Evolutionary conservation across 2,113 vertebrate genomes (phyloP).

Genomic region (Narcine bancroftii): DNA sequence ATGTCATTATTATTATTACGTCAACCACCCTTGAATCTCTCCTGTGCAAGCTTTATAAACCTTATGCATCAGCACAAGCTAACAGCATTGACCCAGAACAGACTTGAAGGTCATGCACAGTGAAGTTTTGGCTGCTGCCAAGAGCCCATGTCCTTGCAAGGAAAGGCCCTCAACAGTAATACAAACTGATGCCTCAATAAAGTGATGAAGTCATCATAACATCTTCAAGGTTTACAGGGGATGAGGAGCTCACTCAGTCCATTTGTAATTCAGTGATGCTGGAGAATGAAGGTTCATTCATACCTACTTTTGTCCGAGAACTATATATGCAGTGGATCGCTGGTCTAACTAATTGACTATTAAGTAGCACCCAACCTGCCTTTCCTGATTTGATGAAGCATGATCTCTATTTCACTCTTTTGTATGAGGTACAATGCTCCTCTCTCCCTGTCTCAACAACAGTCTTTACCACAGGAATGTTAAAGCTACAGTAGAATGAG

Average conservation of each 20-base stretch:
- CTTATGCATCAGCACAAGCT: background rate
- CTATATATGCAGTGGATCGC: background rate
- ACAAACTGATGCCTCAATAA: background rate
- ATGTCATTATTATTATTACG: conserved; percentile 36
- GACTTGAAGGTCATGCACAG: background rate
- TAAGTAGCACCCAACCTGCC: too few species aligned
- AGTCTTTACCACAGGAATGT: too few species aligned
- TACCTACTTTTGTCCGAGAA: too few species aligned
- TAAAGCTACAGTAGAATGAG: too few species aligned
- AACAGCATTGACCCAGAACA: background rate
- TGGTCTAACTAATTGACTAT: background rate
- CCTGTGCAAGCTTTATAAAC: background rate
- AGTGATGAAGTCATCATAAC: background rate
- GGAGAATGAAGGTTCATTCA: background rate
- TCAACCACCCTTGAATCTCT: conserved; percentile 30
- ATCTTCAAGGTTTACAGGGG: too few species aligned
- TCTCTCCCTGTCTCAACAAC: too few species aligned
- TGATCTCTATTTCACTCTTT: too few species aligned
- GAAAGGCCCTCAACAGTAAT: background rate
- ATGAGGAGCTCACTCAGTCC: too few species aligned
- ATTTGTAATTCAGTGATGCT: background rate
- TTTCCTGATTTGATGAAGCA: too few species aligned
- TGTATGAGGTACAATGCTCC: too few species aligned
- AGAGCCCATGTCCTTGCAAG: background rate
- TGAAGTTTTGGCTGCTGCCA: background rate